Base-by-base conservation (phyloP, 2,113 vertebrate species). In the Panthera tigris region DNA sequence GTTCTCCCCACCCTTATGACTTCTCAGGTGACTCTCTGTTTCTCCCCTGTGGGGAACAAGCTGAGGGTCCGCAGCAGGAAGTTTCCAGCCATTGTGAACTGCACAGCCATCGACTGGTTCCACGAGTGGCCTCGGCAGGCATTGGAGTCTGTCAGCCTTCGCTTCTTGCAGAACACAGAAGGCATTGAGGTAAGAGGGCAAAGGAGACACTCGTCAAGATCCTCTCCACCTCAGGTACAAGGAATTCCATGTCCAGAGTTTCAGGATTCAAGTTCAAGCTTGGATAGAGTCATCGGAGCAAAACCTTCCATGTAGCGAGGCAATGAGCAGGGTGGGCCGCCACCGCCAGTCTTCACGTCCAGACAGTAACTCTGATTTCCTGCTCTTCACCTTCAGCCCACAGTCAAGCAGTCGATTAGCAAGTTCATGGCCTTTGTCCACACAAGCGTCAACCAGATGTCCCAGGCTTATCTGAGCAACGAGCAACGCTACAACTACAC, bases 341-440 rank as follows among this genome's bases (percentile, higher is more conserved):
- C 65, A 36, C 21, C 19, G 50, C 81, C 15, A 11, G 0, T n/a
- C 13, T 31, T 50, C n/a, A 10, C 2, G 0, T 19, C 0, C 0
- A 76, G 36, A 36, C 48, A 2, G 25, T 36, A 63, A 84, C 27
- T 52, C 52, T n/a, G 3, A 21, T 55, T 97, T 74, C 13, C 79
- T 98, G 66, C 69, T 95, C 65, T 93, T 97, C 80, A 63, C 12
- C 92, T 91, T 68, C 88, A 99, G 99, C 98, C 98, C 5, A 31
- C 98, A n/a, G 97, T 99, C 76, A 99, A 99, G 97, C 98, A 98
- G 7, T 99, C 99, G 0, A 99, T 99, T 85, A 99, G 99, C 98
- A 99, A 99, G 93, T 99, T 99, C 98, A 99, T 99, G 99, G 99
- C 99, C 3, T 99, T 99, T 0, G 99, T 99, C n/a, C 99, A 99